A percentile compares a stretch with the other conserved stretches of the same genome.
phyloP scores from a whole-genome alignment of 2,888 invertebrate genomes.

The Beris chalybata region DNA sequence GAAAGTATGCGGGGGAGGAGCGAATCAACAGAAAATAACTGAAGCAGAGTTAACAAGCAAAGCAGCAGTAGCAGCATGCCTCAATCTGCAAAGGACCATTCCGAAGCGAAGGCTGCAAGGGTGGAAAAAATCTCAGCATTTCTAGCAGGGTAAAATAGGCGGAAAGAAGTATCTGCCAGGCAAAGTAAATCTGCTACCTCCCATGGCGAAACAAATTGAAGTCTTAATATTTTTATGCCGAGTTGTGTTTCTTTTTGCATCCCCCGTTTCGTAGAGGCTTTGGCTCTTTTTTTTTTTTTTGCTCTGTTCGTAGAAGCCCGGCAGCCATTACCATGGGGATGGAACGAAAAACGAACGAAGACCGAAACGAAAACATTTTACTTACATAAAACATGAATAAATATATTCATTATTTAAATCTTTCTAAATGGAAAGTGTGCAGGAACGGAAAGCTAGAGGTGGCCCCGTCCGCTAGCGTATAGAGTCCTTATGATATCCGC shows the following conservation, averaged over 20 bases:
- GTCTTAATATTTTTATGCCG: constrained; percentile 15
- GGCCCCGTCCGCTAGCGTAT: too few relatives aligned
- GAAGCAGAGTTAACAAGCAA: constrained; percentile 2
- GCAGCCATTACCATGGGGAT: constrained; percentile 12
- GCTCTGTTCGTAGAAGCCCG: background rate
- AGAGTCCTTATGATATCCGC: too few relatives aligned
- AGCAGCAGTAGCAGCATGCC: background rate
- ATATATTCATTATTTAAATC: constrained; percentile 36
- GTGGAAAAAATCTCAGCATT: background rate
- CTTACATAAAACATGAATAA: constrained; percentile 33
- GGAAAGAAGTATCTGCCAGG: background rate
- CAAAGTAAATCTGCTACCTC: constrained; percentile 14
- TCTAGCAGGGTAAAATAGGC: background rate
- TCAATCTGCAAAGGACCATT: background rate
- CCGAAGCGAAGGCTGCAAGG: background rate
- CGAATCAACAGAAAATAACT: background rate
- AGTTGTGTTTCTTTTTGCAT: constrained; percentile 1
- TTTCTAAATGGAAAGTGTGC: constrained; percentile 28
- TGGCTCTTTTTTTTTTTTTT: too few relatives aligned
- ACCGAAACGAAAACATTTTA: constrained; percentile 32
- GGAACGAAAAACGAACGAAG: background rate
- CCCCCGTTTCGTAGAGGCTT: background rate
- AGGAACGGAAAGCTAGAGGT: too few relatives aligned
- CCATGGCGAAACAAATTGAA: constrained; percentile 35
- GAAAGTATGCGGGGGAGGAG: background rate